Base-by-base conservation (phyloP, 2,113 vertebrate species). In the Bombycilla garrulus region DNA sequence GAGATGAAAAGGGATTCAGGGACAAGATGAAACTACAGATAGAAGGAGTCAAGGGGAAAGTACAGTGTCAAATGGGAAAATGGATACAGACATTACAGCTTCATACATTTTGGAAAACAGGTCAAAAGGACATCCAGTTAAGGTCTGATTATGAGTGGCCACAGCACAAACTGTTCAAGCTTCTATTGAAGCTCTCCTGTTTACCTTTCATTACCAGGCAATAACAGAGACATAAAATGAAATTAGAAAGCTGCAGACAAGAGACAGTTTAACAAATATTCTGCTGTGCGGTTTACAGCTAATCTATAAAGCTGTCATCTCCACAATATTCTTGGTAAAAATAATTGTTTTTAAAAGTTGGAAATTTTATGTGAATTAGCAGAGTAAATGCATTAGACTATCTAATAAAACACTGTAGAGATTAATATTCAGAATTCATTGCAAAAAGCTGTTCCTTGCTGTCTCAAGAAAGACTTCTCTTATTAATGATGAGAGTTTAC, bases 121-220 rank as follows among this genome's bases (percentile, higher is more conserved):
- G 85, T 90, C 85, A 88, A 84, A 90, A 93, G 69, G 60, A 74
- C 80, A 74, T 22, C 64, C 81, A 38, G 69, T 92, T 94, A 81
- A 76, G 50, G 60, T 86, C 36, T 84, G 57, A 74, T 93, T 95
- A 71, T 48, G 40, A 90, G 60, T 71, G 60, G 44, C 29, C 67
- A 73, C 17, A 66, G 86, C 88, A 51, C 76, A 92, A 94, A 88
- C 76, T 38, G 38, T 38, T 38, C 38, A 38, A 38, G 38, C 38
- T 38, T 38, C 38, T 88, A 53, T n/a, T 64, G 48, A 92, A 86
- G 53, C 31, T 86, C 56, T 92, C 64, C 56, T 94, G 62, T 94
- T 96, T 95, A 96, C 88, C 81, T 95, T 96, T 96, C 86, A 95
- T 78, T 90, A 66, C 72, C 11, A 28, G 69, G 80, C 65, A 92